Conservation (phyloP, 2,888 invertebrate genomes). For the Ornithoptera priamus region DNA sequence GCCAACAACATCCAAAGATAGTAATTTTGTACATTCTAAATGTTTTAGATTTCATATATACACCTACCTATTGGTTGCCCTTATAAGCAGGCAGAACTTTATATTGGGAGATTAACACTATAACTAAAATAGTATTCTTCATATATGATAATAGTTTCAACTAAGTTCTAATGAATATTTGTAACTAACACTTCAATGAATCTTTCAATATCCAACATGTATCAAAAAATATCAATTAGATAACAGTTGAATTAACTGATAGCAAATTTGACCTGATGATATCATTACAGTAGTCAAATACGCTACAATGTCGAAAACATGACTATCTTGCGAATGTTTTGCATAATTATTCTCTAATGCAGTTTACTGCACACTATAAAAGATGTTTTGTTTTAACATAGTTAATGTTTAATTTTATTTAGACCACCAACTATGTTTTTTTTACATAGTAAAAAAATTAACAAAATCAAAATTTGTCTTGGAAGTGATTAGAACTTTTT, state of each 20-base stretch:
- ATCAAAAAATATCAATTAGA: conserved; percentile 9
- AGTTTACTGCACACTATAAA: conserved; percentile 8
- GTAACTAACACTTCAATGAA: background rate
- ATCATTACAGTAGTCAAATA: conserved; percentile 40
- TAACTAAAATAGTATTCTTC: too few relatives aligned
- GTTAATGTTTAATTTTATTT: conserved; percentile 19
- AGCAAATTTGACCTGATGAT: conserved; percentile 33
- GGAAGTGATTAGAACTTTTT: conserved; percentile 30
- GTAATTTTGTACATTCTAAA: too few relatives aligned
- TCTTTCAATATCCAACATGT: conserved; percentile 10
- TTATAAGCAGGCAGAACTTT: too few relatives aligned
- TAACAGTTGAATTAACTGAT: conserved; percentile 16
- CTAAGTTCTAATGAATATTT: background rate
- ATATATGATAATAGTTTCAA: too few relatives aligned
- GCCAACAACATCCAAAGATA: too few relatives aligned
- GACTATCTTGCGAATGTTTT: conserved; percentile 36
- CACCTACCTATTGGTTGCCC: too few relatives aligned
- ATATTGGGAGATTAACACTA: too few relatives aligned
- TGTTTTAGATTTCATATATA: too few relatives aligned
- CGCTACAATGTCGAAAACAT: conserved; percentile 38
- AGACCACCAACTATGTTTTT: background rate
- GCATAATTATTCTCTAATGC: conserved; percentile 43
- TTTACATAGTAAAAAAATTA: background rate
- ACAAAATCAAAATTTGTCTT: conserved; percentile 1
- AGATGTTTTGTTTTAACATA: background rate